Conservation (phyloP, 2,113 vertebrate genomes). For the Cavia aperea region DNA sequence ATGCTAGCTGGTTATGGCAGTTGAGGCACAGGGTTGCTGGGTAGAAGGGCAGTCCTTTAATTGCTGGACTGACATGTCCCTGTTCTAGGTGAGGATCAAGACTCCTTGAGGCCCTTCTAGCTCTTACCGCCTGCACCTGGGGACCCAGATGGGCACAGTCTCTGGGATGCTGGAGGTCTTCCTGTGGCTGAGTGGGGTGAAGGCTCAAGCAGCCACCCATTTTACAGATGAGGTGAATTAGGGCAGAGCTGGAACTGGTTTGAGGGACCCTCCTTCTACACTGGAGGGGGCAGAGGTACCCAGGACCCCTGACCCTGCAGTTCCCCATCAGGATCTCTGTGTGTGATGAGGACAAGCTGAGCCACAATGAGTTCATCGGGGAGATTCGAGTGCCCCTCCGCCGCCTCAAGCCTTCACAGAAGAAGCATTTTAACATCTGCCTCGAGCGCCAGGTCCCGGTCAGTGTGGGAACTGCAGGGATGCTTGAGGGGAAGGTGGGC, state of each 20-base stretch:
- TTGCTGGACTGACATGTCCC: neutral
- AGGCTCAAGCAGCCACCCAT: neutral
- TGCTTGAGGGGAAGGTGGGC: accelerated
- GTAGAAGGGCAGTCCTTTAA: neutral
- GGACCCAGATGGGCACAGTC: neutral
- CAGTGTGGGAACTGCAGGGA: conserved; percentile 34
- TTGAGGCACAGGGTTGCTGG: neutral
- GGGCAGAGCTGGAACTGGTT: neutral
- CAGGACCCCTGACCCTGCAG: conserved; percentile 40
- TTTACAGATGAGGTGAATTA: neutral
- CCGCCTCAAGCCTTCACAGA: conserved; percentile 82
- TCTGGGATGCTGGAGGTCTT: neutral
- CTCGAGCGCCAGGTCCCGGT: conserved; percentile 86
- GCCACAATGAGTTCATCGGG: conserved; percentile 90
- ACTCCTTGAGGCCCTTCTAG: neutral
- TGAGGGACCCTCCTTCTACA: neutral
- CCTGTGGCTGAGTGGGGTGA: neutral
- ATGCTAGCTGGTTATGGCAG: neutral
- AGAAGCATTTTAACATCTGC: conserved; percentile 86
- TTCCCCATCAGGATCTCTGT: conserved; percentile 81
- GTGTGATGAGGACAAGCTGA: conserved; percentile 89
- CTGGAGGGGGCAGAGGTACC: neutral
- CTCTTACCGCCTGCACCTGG: neutral
- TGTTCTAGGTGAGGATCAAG: neutral
- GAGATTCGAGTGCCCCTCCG: conserved; percentile 85